Percentiles rank a stretch among this genome's conserved stretches.
phyloP scores from a whole-genome alignment of 2,888 invertebrate species.

The Mamestra brassicae region DNA sequence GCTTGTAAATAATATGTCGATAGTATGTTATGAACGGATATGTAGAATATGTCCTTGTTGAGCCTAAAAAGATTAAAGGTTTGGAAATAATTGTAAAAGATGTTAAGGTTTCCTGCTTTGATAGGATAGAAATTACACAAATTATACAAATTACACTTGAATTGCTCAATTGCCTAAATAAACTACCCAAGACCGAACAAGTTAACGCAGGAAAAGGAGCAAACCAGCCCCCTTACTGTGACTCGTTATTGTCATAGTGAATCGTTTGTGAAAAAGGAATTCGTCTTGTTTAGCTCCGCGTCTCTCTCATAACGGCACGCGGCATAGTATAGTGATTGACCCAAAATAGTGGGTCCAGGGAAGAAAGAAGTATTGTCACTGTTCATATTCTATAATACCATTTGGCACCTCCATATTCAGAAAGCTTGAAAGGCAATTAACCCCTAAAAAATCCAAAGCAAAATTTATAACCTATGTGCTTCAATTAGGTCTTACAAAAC shows the following conservation, averaged over 20 bases:
- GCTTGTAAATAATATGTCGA: slow-evolving; percentile 25
- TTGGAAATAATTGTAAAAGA: not conserved
- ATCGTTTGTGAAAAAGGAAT: no score
- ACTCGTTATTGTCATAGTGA: no score
- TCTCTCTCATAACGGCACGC: no score
- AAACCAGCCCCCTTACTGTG: not conserved
- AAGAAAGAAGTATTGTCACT: no score
- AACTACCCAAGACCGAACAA: no score
- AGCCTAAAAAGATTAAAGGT: not conserved
- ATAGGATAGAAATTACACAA: not conserved
- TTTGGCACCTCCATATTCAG: not conserved
- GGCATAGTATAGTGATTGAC: no score
- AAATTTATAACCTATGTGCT: no score
- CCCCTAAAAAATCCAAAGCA: no score
- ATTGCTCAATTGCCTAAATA: not conserved
- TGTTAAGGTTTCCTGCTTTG: slow-evolving; percentile 1
- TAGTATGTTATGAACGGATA: slow-evolving; percentile 26
- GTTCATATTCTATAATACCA: not conserved
- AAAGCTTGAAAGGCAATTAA: not conserved
- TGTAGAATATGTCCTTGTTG: slow-evolving; percentile 4
- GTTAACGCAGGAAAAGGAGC: not conserved
- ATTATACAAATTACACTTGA: not conserved
- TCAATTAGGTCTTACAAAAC: not conserved
- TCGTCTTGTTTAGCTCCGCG: no score
- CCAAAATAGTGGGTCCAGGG: no score